A percentile compares a stretch with the other conserved stretches of the same genome.
Evolutionary conservation across 35 echinoderm and acorn worm species (phyloP).

Genomic region (Nesometra sesokonis): DNA sequence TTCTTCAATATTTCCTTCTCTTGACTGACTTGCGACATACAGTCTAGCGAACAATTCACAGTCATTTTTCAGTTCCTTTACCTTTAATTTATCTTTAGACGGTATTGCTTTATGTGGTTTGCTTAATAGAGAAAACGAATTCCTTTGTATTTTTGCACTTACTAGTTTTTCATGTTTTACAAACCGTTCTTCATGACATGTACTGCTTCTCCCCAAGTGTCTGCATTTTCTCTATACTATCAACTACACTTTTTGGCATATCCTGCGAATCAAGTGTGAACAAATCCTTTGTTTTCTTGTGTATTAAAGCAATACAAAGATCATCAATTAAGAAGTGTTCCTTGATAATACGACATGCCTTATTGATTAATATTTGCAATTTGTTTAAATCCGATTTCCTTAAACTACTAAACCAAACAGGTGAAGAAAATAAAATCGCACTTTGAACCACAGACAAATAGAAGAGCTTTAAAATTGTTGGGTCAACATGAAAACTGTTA

Average conservation of each 20-base stretch:
- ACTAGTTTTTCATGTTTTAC: not conserved
- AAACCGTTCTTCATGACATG: not conserved
- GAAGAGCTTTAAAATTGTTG: too few relatives aligned
- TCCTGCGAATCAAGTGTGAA: not conserved
- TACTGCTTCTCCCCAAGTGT: not conserved
- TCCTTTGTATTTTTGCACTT: not conserved
- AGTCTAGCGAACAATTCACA: slow-evolving; percentile 15
- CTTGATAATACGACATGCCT: too few relatives aligned
- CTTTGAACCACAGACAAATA: too few relatives aligned
- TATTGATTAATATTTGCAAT: too few relatives aligned
- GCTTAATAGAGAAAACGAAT: not conserved
- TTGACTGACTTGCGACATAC: slow-evolving; percentile 20
- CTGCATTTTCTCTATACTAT: not conserved
- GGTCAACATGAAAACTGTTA: too few relatives aligned
- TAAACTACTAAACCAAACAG: too few relatives aligned
- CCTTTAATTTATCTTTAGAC: not conserved
- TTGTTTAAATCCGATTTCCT: too few relatives aligned
- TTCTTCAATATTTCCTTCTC: slow-evolving; percentile 19
- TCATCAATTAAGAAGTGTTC: too few relatives aligned
- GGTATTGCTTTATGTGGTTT: not conserved
- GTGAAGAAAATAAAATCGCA: too few relatives aligned
- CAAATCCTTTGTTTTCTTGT: not conserved
- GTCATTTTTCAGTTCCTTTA: not conserved
- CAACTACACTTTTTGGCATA: not conserved
- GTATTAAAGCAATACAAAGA: too few relatives aligned